Base-by-base conservation (phyloP, 1,140 invertebrate species). In the Drosophila sulfurigaster region DNA sequence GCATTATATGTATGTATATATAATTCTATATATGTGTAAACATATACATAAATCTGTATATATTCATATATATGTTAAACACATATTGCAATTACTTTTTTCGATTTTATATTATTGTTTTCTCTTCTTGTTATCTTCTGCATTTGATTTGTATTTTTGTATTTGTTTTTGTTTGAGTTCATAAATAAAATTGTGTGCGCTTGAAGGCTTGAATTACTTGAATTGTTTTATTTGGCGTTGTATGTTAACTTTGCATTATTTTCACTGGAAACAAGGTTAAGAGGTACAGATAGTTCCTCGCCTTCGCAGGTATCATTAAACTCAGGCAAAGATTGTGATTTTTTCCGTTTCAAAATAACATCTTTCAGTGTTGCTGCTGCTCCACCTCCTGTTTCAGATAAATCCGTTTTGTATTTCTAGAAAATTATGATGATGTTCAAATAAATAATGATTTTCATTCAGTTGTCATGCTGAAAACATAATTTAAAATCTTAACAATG, bases 201-300 rank as follows among this genome's bases (percentile, higher is more conserved):
- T 75, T 69, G 64, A 65, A 72, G 45, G 63, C 67, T 72, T 66
- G 66, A 48, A 48, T 70, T 77, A 78, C 59, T 77, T 59, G 64
- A 80, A 65, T 77, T 85, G 35, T 74, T 85, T 82, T 86, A 87
- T 91, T 91, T 91, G 87, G 87, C 88, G 88, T 91, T 83, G 71
- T 87, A 91, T 87, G 87, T 83, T 79, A 91, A 83, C 78, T 91
- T 91, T 75, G 87, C 73, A 81, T 81, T 91, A 81, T 81, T 91
- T 87, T 91, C 87, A 91, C 82, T 91, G 88, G 87, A 91, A 75
- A 91, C 87, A 83, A 91, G 87, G 72, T 91, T 91, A 73, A 91
- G 87, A 75, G 87, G 87, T 75, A 86, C 78, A 68, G 80, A 81
- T 30, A 87, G 72, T 67, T 91, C 87, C 56, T 85, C 78, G 71